phyloP scores from a whole-genome alignment of 1,140 invertebrate genomes.

The Paramacrobiotus metropolitanus region DNA sequence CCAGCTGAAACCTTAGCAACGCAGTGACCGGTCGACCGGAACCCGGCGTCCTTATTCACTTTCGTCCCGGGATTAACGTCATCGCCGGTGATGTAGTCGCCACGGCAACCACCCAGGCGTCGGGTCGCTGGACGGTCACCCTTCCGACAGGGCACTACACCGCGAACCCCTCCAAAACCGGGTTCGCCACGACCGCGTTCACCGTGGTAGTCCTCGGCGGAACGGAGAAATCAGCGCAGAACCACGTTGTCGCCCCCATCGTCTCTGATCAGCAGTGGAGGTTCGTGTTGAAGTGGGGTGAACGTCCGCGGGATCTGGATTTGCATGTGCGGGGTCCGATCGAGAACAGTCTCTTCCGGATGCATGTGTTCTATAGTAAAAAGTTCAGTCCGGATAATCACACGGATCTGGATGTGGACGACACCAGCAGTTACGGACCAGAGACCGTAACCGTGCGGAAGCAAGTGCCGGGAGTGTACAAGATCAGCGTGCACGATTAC shows the following conservation, averaged over 20 bases:
- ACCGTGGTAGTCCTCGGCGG: not conserved
- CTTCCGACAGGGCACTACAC: not conserved
- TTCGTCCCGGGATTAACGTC: not conserved
- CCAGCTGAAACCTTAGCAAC: not conserved
- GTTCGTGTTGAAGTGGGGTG: not conserved
- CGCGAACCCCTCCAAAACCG: not conserved
- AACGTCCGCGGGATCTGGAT: not conserved
- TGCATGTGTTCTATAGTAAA: not conserved
- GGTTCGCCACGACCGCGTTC: not conserved
- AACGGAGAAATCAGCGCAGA: not conserved
- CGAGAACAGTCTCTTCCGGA: no score
- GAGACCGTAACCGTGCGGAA: not conserved
- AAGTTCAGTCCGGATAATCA: no score
- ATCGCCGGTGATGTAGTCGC: no score
- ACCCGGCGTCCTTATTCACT: not conserved
- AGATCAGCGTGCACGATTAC: not conserved
- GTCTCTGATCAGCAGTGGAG: not conserved
- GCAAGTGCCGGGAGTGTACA: not conserved
- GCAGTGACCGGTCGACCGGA: not conserved
- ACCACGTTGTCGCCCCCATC: not conserved
- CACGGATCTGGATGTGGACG: not conserved
- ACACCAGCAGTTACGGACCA: not conserved
- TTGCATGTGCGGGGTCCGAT: not conserved
- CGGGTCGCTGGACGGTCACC: not conserved
- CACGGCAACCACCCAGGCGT: not conserved